phyloP scores from a whole-genome alignment of 1,140 invertebrate species.

The Drosophila tani region DNA sequence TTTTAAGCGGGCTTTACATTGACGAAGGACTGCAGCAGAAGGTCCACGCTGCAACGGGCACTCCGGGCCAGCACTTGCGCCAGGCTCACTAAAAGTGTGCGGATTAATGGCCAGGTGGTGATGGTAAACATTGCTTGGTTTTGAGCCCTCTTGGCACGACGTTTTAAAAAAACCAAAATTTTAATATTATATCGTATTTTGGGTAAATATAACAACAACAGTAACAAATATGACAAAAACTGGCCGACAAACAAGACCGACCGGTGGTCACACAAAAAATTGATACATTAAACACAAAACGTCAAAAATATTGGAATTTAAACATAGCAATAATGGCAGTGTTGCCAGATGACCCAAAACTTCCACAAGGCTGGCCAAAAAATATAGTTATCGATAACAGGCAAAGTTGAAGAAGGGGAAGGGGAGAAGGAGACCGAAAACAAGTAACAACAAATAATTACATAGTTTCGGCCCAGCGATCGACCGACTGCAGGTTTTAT shows the following conservation, averaged over 20 bases:
- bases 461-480: not conserved
- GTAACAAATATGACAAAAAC: slow-evolving; percentile 49
- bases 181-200: slow-evolving; percentile 29
- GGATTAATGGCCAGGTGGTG: slow-evolving; percentile 22
- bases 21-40: slow-evolving; percentile 51
- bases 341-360: slow-evolving; percentile 13
- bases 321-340: slow-evolving; percentile 4
- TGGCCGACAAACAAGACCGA: slow-evolving; percentile 16
- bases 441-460: slow-evolving; percentile 5
- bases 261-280: not conserved
- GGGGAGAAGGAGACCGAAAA: slow-evolving; percentile 1
- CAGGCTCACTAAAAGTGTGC: slow-evolving; percentile 36
- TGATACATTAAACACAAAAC: not conserved
- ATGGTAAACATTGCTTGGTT: slow-evolving; percentile 34
- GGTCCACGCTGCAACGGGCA: slow-evolving; percentile 47
- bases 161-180: slow-evolving; percentile 54
- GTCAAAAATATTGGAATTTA: not conserved
- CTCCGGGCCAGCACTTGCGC: slow-evolving; percentile 44
- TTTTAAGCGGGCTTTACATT: slow-evolving; percentile 44
- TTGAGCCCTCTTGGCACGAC: slow-evolving; percentile 21
- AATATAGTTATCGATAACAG: slow-evolving; percentile 29
- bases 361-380: slow-evolving; percentile 1
- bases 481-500: not conserved
- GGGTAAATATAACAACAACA: slow-evolving; percentile 43
- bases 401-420: not conserved